Percentiles rank a stretch among this genome's conserved stretches.
Conservation (phyloP, 2,113 vertebrate species). For the Neodontobutis hainanensis region DNA sequence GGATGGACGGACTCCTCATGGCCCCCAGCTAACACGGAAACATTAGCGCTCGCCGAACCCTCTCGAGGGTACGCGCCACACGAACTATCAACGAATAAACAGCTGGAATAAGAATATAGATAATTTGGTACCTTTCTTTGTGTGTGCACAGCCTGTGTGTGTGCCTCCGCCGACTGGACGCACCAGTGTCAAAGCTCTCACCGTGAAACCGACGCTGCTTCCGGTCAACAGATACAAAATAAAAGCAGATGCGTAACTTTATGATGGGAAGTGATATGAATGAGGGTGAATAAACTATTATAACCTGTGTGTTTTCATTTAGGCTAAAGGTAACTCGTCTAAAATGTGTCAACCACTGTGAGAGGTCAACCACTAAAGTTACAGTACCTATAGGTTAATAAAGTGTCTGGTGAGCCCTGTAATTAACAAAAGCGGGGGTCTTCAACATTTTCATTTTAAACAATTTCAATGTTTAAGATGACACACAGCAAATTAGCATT, state of each 20-base stretch:
- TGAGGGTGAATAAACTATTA: no score
- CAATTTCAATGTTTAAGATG: no score
- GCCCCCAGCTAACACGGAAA: slow-evolving; percentile 8
- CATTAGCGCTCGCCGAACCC: background rate
- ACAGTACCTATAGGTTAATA: no score
- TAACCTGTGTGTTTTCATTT: no score
- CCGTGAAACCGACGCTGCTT: background rate
- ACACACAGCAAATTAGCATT: no score
- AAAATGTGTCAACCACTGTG: no score
- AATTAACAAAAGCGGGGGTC: no score
- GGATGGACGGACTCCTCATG: slow-evolving; percentile 46
- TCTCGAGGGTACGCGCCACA: background rate
- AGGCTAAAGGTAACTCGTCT: no score
- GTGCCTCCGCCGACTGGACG: slow-evolving; percentile 84
- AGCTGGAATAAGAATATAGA: slow-evolving; percentile 9
- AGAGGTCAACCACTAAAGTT: no score
- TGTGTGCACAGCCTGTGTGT: slow-evolving; percentile 63
- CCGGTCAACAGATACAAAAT: slow-evolving; percentile 51
- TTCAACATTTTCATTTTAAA: no score
- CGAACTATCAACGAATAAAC: background rate
- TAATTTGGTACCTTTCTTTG: slow-evolving; percentile 81
- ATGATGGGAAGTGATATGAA: no score
- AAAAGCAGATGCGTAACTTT: slow-evolving; percentile 26
- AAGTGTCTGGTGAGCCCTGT: no score
- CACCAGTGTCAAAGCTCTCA: slow-evolving; percentile 40